Evolutionary conservation across 23 tunicate species (phyloP), one percentile per base, ranked within the genome.

Genomic region (Aplidium turbinatum): DNA sequence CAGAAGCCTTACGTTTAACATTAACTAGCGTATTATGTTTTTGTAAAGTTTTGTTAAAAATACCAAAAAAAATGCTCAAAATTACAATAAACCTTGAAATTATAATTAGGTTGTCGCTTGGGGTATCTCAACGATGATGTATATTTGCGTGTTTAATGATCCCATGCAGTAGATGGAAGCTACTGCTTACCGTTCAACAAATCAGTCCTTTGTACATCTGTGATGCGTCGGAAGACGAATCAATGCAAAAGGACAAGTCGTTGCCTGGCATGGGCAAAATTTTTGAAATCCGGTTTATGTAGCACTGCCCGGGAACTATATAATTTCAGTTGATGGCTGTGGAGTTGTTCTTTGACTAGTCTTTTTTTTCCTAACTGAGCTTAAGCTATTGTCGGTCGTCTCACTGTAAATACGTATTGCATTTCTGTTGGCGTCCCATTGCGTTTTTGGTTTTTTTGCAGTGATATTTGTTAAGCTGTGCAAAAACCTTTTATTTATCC

Each of bases 391-490:
- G n/a, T n/a, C n/a, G n/a, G n/a, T n/a, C n/a, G n/a, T 18, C 20
- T 6, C 30, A 63, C 77, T 70, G 77, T 70, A 47, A 35, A 70
- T 70, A 70, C 9, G 11, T 5, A 4, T 60, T 73, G 39, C 55
- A 1, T 60, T 38, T 76, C 28, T 35, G 29, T 16, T 27, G 20
- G 27, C n/a, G n/a, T n/a, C n/a, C n/a, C n/a, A n/a, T n/a, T n/a
- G n/a, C 67, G 78, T 57, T 81, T 81, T 81, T 81, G 70, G 61
- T 33, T 70, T 29, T 20, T 11, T 13, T 39, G 86, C 86, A 81
- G 86, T 81, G 86, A 19, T 58, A 81, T 81, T 70, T 11, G 78
- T 81, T 81, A 81, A 68, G 71, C 86, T 81, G 86, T 61, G 86
- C 78, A 71, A 81, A 81, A 71, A 77, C n/a, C 78, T 22, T 3